Evolutionary conservation across 2,113 vertebrate genomes (phyloP).

Genomic region (Rhagologus leucostigma): DNA sequence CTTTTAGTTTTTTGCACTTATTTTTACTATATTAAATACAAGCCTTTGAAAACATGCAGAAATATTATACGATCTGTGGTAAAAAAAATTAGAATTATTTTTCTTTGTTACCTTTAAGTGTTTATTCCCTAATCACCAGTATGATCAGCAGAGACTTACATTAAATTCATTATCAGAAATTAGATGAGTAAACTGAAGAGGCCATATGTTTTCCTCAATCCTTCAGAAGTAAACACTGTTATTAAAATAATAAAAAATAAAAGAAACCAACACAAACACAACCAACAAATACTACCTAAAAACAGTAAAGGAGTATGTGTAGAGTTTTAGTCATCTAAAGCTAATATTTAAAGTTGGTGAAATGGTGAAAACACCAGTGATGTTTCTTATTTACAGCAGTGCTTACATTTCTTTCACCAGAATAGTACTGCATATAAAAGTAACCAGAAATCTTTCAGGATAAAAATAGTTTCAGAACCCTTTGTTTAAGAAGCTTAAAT

Average conservation of each 20-base stretch:
- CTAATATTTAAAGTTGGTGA: neutral
- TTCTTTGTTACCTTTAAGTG: neutral
- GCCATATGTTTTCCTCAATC: neutral
- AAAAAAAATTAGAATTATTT: neutral
- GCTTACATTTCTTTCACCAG: neutral
- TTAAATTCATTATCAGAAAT: neutral
- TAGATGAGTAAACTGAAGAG: neutral
- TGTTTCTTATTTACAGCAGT: neutral
- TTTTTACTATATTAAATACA: neutral
- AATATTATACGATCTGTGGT: neutral
- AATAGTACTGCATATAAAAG: neutral
- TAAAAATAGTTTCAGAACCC: neutral
- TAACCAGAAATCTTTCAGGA: neutral
- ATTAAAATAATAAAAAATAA: neutral
- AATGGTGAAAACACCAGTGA: neutral
- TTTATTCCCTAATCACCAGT: neutral
- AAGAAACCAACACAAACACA: neutral
- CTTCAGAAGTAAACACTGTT: neutral
- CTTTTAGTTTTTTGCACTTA: neutral
- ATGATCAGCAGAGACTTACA: neutral
- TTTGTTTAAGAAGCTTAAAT: neutral
- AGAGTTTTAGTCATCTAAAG: neutral
- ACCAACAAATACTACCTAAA: neutral
- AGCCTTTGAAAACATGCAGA: neutral
- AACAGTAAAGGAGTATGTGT: neutral